Evolutionary conservation across 2,797 vertebrate species (phyloP).

Genomic region (Staurois parvus): DNA sequence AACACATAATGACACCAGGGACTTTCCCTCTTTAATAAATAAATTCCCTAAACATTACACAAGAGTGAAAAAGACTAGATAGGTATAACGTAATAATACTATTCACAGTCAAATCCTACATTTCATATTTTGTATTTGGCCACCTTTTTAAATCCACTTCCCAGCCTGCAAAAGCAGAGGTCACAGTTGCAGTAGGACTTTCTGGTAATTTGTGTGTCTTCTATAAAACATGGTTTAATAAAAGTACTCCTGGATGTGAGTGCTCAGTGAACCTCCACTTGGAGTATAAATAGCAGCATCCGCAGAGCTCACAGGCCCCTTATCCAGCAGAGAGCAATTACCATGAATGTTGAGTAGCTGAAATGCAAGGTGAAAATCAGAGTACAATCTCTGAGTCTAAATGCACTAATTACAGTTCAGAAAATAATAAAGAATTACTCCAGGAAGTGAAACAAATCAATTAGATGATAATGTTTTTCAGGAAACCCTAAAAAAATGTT

Average conservation of each 20-base stretch:
- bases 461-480: too few relatives aligned
- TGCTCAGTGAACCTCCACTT: not conserved
- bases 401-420: conserved; percentile 20
- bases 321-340: conserved; percentile 26
- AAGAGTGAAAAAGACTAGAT: too few relatives aligned
- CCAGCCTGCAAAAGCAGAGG: too few relatives aligned
- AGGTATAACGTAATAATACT: not conserved
- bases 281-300: conserved; percentile 21
- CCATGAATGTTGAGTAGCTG: not conserved
- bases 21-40: too few relatives aligned
- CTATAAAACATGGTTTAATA: conserved; percentile 35
- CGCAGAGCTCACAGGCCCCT: not conserved
- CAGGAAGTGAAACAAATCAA: too few relatives aligned
- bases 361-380: conserved; percentile 31
- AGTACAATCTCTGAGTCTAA: not conserved
- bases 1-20: too few relatives aligned
- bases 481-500: too few relatives aligned
- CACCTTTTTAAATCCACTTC: not conserved
- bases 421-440: conserved; percentile 5
- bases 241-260: conserved; percentile 10
- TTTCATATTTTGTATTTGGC: not conserved
- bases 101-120: not conserved
- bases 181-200: too few relatives aligned
- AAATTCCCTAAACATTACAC: too few relatives aligned
- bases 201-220: not conserved